Conservation (phyloP, 2,113 vertebrate genomes). For the Microcebus lehilahytsara region DNA sequence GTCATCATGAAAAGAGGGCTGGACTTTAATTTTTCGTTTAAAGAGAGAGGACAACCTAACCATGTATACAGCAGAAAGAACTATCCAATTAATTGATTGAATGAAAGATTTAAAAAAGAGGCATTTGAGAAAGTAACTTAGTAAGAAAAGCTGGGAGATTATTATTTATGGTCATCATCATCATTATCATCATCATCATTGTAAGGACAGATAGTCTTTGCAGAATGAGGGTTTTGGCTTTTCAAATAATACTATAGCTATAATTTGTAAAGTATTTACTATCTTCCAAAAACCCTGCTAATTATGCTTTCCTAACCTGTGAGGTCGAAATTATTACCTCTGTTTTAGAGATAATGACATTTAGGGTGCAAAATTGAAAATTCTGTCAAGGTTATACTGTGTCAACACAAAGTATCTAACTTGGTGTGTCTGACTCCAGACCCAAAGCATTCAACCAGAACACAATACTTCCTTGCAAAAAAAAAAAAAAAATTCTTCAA, state of each 20-base stretch:
- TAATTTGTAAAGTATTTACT: neutral
- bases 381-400: neutral
- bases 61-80: neutral
- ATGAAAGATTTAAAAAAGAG: neutral
- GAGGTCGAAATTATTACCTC: neutral
- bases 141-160: neutral
- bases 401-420: neutral
- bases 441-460: neutral
- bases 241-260: neutral
- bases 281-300: neutral
- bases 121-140: neutral
- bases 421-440: neutral
- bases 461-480: neutral
- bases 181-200: neutral
- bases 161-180: neutral
- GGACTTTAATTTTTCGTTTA: neutral
- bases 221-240: neutral
- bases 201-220: neutral
- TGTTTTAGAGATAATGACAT: neutral
- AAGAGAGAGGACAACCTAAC: neutral
- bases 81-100: neutral
- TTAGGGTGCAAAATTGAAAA: constrained; percentile 15
- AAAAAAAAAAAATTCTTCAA: neutral
- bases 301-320: neutral
- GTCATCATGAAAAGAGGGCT: neutral